Percentiles rank a stretch among this genome's conserved stretches.
phyloP scores from a whole-genome alignment of 2,113 vertebrate genomes.

The Girardinichthys multiradiatus region DNA sequence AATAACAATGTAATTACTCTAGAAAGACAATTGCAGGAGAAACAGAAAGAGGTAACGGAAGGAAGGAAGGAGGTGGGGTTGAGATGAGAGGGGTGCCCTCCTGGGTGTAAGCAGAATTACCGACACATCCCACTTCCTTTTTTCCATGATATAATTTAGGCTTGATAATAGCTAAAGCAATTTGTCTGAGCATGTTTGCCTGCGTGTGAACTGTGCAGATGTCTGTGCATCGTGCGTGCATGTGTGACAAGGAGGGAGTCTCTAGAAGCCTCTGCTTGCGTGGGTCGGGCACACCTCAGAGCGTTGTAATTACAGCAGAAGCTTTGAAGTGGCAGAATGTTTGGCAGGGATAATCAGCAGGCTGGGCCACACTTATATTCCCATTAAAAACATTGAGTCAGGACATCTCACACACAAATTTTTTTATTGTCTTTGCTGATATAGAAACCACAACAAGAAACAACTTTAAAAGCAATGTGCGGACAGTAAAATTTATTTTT shows the following conservation, averaged over 20 bases:
- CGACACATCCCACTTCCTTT: slow-evolving; percentile 74
- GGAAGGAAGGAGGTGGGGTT: slow-evolving; percentile 31
- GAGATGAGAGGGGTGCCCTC: slow-evolving; percentile 49
- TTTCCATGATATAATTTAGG: slow-evolving; percentile 74
- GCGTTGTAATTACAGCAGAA: slow-evolving; percentile 77
- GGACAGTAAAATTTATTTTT: background rate
- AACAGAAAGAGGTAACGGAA: slow-evolving; percentile 30
- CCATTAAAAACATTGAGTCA: slow-evolving; percentile 67
- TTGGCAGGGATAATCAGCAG: slow-evolving; percentile 69
- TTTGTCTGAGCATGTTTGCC: slow-evolving; percentile 72
- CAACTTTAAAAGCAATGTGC: background rate
- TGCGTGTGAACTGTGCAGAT: slow-evolving; percentile 16
- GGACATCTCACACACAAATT: slow-evolving; percentile 14
- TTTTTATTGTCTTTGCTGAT: slow-evolving; percentile 22
- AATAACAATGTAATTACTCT: background rate
- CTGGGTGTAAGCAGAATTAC: slow-evolving; percentile 67
- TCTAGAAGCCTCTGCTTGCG: slow-evolving; percentile 66
- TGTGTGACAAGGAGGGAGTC: slow-evolving; percentile 20
- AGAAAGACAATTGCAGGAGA: background rate
- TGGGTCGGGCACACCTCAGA: slow-evolving; percentile 77
- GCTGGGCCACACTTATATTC: slow-evolving; percentile 68
- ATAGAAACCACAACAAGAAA: background rate
- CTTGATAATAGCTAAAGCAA: slow-evolving; percentile 74
- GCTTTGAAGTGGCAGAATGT: slow-evolving; percentile 81
- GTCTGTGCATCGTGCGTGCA: slow-evolving; percentile 19